Base-by-base conservation (phyloP, 2,888 invertebrate species). In the Chymomyza amoena region DNA sequence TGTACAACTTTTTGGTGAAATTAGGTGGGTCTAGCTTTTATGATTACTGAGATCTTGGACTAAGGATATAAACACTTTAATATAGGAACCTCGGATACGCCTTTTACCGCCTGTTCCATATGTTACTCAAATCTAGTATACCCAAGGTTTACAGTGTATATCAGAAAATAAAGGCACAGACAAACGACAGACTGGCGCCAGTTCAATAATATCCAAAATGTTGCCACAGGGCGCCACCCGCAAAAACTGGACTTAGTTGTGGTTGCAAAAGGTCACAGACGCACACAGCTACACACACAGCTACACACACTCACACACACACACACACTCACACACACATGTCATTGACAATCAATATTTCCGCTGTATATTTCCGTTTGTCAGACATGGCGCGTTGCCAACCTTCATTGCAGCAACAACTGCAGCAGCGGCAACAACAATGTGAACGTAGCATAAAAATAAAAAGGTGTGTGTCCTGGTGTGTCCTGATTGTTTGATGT, bases 351-450 rank as follows among this genome's bases (percentile, higher is more conserved):
- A 86, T 85, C 87, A 86, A 85, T 88, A 86, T 86, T 80, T 86
- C 86, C 84, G 84, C 76, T 81, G 84, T 77, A 88, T 78, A 88
- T 88, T 86, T 88, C 80, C 87, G 84, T 76, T 80, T 75, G 80
- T 73, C 68, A 69, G 68, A 69, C 73, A 75, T 71, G 71, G 69
- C 28, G 10, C 25, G 57, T 25, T 57, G 25, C 57, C 57, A 57
- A 18, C 25, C 10, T 54, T 7, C n/a, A 16, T n/a, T 16, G 16
- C 52, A 52, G 52, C 18, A 52, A 52, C 57, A 57, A 25, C 57
- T 15, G 25, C 18, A 57, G 25, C 20, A 25, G 13, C 13, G 2
- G 15, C 57, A 25, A 25, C 57, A 57, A 25, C 57, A 57, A 57
- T 57, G 10, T 54, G 54, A 18, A 54, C 20, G 18, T 9, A 32